Percentiles rank a stretch among this genome's conserved stretches.
phyloP scores from a whole-genome alignment of 2,797 vertebrate species.

The Karalla daura region DNA sequence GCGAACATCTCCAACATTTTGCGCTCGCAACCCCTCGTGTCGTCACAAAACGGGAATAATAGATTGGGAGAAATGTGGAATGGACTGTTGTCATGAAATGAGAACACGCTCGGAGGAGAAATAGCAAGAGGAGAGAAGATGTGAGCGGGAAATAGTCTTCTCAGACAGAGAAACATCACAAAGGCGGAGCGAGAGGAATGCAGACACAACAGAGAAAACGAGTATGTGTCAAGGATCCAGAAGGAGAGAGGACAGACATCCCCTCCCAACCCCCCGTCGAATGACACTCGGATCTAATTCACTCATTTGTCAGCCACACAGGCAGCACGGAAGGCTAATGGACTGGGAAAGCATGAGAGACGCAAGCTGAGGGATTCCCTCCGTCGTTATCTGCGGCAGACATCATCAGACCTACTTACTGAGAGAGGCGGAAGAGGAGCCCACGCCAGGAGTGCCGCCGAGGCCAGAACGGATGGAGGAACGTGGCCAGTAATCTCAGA shows the following conservation, averaged over 20 bases:
- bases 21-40: too few species aligned
- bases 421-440: constrained; percentile 54
- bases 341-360: constrained; percentile 64
- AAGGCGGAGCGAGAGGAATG: constrained; percentile 13
- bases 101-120: constrained; percentile 35
- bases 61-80: background rate
- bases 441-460: constrained; percentile 33
- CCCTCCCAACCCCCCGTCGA: background rate
- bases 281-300: constrained; percentile 65
- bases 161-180: constrained; percentile 40
- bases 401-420: constrained; percentile 66
- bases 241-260: constrained; percentile 31
- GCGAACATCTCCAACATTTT: background rate
- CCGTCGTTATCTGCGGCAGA: constrained; percentile 65
- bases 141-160: constrained; percentile 31
- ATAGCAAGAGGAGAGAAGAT: constrained; percentile 17
- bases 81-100: constrained; percentile 10
- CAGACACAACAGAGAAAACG: constrained; percentile 34
- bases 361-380: constrained; percentile 61
- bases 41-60: constrained; percentile 11
- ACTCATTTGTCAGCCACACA: constrained; percentile 63
- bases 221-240: constrained; percentile 49
- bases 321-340: constrained; percentile 63
- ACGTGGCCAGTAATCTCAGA: constrained; percentile 28
- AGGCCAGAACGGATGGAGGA: constrained; percentile 37